Base-by-base conservation (phyloP, 2,888 invertebrate genomes). In the Acleris holmiana region DNA sequence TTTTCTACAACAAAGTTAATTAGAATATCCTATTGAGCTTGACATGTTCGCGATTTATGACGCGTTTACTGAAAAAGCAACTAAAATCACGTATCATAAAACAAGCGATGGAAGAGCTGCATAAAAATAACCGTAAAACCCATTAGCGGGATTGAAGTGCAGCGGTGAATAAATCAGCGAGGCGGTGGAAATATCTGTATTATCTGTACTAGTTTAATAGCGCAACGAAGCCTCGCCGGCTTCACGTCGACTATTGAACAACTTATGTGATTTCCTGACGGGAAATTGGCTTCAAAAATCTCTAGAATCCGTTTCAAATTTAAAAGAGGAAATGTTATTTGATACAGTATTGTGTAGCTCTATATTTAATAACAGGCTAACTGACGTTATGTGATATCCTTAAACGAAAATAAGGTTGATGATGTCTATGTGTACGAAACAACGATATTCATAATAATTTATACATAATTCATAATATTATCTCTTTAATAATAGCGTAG, bases 141-240 rank as follows among this genome's bases (percentile, higher is more conserved):
- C 58, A 59, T 59, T 64, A 64, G 58, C 18, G 64, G 58, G 58
- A 64, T 64, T 64, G 58, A 64, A 58, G 48, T 21, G 64, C 53
- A 48, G 54, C 64, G 47, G 44, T 35, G 47, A 63, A 47, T 46
- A 53, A 58, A 64, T 59, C 48, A 58, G 44, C 41, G 53, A 7
- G 58, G 35, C 55, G 44, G 10, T 44, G 55, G 44, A 55, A 44
- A 41, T 55, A 44, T 17, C 17, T 17, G 40, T 40, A 47, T 47
- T n/a, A 54, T n/a, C n/a, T n/a, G n/a, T n/a, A 64, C 53, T 64
- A 64, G 58, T 64, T 59, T 41, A 59, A 59, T 41, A 59, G 58
- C 53, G 58, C 25, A 40, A 17, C 48, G 58, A 51, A 48, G 41
- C 44, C 51, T 29, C 47, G 47, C 23, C 40, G 13, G 48, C 23